These are phyloP conservation scores for Aurelia sp. DNA, from an alignment of 30 jellyfish, hydroid and myxozoan species.

Conservation along the genomic window DNA sequence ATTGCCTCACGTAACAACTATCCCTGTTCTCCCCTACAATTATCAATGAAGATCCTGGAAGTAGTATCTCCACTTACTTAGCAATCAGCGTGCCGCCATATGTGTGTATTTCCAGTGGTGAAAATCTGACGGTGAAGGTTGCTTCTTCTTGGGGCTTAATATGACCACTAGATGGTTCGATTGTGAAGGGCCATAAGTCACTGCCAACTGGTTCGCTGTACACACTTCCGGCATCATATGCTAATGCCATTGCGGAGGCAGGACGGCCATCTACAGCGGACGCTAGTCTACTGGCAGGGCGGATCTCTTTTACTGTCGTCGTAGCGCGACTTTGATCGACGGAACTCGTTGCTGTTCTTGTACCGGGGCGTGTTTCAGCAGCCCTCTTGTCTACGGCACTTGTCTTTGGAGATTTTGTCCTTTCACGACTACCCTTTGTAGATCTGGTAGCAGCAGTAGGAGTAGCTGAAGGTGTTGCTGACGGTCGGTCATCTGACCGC, in stretches of 20 bases:
- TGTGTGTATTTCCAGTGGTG: constrained; percentile 82
- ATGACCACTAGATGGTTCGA: constrained; percentile 79
- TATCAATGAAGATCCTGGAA: no score
- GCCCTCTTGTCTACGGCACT: constrained; percentile 16
- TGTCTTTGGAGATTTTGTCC: constrained; percentile 25
- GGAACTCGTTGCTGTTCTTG: constrained; percentile 21
- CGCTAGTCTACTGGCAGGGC: constrained; percentile 58
- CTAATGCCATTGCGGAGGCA: constrained; percentile 86
- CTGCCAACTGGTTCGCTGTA: constrained; percentile 45
- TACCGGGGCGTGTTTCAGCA: constrained; percentile 34
- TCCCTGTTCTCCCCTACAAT: no score
- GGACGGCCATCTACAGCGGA: constrained; percentile 90
- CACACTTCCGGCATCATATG: constrained; percentile 88
- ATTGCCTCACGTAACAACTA: no score
- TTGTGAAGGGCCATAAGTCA: constrained; percentile 74
- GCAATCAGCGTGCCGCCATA: constrained; percentile 80
- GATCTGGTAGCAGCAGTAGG: constrained; percentile 28
- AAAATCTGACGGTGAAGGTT: constrained; percentile 86
- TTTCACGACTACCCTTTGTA: constrained; percentile 65
- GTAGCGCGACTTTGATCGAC: constrained; percentile 21
- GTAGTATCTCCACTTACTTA: constrained; percentile 44
- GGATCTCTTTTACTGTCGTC: constrained; percentile 7
- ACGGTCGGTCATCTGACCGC: constrained; percentile 19
- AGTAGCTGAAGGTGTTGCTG: constrained; percentile 6
- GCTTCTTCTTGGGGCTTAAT: constrained; percentile 76